A percentile compares a stretch with the other conserved stretches of the same genome.
These are phyloP conservation scores for Helicorthomorpha holstii DNA, from an alignment of 1,140 invertebrate genomes.

Conservation along the genomic window DNA sequence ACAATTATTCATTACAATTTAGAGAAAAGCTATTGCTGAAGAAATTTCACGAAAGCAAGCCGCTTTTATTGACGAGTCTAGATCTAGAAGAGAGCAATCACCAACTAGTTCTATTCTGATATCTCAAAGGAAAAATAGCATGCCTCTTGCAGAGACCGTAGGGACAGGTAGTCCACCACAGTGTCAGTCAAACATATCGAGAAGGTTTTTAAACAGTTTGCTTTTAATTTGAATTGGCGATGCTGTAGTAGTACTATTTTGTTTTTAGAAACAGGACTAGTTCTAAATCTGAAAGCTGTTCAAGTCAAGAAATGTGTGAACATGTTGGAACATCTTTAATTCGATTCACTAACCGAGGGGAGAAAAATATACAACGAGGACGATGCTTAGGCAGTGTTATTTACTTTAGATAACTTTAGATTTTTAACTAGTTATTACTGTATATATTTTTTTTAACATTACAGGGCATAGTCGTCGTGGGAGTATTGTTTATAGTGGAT, in stretches of 20 bases:
- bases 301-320: background rate
- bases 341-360: slow-evolving; percentile 18
- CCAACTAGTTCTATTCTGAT: background rate
- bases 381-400: slow-evolving; percentile 18
- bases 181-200: no score
- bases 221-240: background rate
- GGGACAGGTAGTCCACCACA: no score
- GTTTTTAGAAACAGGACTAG: background rate
- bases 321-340: slow-evolving; percentile 11
- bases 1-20: slow-evolving; percentile 8
- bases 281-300: background rate
- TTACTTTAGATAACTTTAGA: background rate
- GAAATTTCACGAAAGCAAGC: slow-evolving; percentile 48
- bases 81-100: slow-evolving; percentile 21
- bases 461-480: slow-evolving; percentile 43
- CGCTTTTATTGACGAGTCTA: slow-evolving; percentile 40
- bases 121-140: background rate
- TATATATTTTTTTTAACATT: slow-evolving; percentile 5
- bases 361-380: slow-evolving; percentile 19
- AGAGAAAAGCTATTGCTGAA: slow-evolving; percentile 43
- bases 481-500: slow-evolving; percentile 45
- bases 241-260: background rate
- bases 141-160: background rate
- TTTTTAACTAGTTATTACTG: slow-evolving; percentile 2
- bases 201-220: background rate